These are phyloP conservation scores for Lates japonicus DNA, from an alignment of 2,797 vertebrate species.

Conservation along the genomic window DNA sequence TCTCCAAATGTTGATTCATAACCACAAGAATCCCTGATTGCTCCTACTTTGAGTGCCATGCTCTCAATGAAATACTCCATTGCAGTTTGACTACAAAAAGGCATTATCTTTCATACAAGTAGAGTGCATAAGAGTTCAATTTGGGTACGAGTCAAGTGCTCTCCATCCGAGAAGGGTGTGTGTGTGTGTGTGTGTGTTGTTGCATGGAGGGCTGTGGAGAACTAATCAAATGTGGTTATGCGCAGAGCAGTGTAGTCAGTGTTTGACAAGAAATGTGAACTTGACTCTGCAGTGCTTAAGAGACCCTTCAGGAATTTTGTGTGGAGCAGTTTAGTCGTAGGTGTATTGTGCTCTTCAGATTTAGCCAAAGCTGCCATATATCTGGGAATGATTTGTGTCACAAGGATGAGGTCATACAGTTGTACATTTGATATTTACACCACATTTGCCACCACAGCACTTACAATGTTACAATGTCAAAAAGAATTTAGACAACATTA, in stretches of 20 bases:
- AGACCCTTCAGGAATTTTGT: constrained; percentile 58
- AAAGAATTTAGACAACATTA: no score
- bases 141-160: constrained; percentile 81
- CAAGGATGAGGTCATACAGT: constrained; percentile 32
- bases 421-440: constrained; percentile 47
- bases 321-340: constrained; percentile 21
- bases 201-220: constrained; percentile 49
- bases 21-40: constrained; percentile 54
- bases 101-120: constrained; percentile 70
- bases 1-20: constrained; percentile 52
- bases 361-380: constrained; percentile 18
- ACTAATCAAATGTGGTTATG: constrained; percentile 77
- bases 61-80: constrained; percentile 67
- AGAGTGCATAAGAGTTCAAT: constrained; percentile 75
- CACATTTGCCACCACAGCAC: constrained; percentile 1
- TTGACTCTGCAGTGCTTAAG: constrained; percentile 62
- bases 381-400: constrained; percentile 23
- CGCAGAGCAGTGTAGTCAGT: constrained; percentile 53
- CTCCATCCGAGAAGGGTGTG: constrained; percentile 67
- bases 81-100: constrained; percentile 66
- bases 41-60: constrained; percentile 33
- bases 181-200: constrained; percentile 34
- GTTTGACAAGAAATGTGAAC: constrained; percentile 75
- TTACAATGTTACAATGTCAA: constrained; percentile 22
- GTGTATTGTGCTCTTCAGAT: constrained; percentile 30